Evolutionary conservation across 2,113 vertebrate genomes (phyloP).

Genomic region (Anseranas semipalmata): DNA sequence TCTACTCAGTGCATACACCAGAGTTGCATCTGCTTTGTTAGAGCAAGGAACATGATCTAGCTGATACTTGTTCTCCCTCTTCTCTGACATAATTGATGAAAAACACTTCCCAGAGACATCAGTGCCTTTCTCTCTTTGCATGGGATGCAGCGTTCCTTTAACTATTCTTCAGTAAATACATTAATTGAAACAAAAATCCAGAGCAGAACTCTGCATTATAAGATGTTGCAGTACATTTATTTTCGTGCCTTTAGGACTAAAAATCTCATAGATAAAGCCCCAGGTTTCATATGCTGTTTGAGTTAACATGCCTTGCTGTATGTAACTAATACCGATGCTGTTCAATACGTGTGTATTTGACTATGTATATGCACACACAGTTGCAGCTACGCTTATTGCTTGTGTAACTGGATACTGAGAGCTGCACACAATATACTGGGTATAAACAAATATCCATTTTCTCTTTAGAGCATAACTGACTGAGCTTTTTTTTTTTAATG

Average conservation of each 20-base stretch:
- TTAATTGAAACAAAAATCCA: background rate
- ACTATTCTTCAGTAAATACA: background rate
- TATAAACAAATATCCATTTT: background rate
- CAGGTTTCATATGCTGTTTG: background rate
- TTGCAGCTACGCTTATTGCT: background rate
- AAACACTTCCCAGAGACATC: background rate
- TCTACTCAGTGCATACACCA: conserved; percentile 18
- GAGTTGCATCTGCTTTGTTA: conserved; percentile 53
- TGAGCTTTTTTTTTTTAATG: background rate
- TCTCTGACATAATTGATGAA: conserved; percentile 51
- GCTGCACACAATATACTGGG: background rate
- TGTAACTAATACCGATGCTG: accelerated
- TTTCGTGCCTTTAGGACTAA: background rate
- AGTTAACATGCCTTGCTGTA: background rate
- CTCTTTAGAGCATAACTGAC: background rate
- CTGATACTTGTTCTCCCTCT: background rate
- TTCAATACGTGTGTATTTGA: accelerated
- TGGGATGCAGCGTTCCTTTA: background rate
- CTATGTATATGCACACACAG: background rate
- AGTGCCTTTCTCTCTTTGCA: background rate
- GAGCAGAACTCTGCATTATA: background rate
- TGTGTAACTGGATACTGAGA: background rate
- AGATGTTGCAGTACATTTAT: background rate
- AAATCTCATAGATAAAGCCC: background rate
- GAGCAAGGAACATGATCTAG: conserved; percentile 22